Evolutionary conservation across 2,888 invertebrate species (phyloP).

Genomic region (Apamea anceps): DNA sequence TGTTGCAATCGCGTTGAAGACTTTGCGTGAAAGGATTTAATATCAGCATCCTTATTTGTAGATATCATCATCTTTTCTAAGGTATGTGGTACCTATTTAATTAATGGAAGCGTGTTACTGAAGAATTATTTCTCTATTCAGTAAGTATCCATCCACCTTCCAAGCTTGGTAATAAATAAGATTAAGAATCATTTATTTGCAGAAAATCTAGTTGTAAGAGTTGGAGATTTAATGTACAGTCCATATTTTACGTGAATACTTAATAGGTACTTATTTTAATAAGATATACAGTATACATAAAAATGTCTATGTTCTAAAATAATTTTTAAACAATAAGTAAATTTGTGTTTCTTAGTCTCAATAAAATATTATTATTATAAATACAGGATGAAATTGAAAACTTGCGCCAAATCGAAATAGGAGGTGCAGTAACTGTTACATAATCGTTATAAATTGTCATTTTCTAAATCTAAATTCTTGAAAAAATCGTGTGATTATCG

Average conservation of each 20-base stretch:
- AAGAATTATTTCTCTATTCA: neutral
- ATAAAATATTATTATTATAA: too few species aligned
- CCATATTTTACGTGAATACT: neutral
- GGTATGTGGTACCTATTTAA: neutral
- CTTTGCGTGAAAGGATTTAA: constrained; percentile 4
- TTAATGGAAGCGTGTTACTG: too few species aligned
- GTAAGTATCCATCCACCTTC: neutral
- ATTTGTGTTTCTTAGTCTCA: too few species aligned
- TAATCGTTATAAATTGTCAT: too few species aligned
- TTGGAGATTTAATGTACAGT: neutral
- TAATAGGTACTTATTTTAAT: neutral
- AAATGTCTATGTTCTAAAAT: too few species aligned
- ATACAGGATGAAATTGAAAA: too few species aligned
- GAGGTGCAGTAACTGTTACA: too few species aligned
- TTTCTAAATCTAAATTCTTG: too few species aligned
- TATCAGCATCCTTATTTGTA: neutral
- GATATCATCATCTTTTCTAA: neutral
- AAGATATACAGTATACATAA: too few species aligned
- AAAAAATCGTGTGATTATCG: too few species aligned
- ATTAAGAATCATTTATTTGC: neutral
- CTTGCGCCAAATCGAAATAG: too few species aligned
- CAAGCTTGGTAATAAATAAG: neutral
- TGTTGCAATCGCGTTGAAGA: neutral
- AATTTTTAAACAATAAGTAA: too few species aligned
- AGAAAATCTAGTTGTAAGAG: neutral